A percentile compares a stretch with the other conserved stretches of the same genome.
Evolutionary conservation across 2,797 vertebrate species (phyloP).

Genomic region (Sebastes cheni): DNA sequence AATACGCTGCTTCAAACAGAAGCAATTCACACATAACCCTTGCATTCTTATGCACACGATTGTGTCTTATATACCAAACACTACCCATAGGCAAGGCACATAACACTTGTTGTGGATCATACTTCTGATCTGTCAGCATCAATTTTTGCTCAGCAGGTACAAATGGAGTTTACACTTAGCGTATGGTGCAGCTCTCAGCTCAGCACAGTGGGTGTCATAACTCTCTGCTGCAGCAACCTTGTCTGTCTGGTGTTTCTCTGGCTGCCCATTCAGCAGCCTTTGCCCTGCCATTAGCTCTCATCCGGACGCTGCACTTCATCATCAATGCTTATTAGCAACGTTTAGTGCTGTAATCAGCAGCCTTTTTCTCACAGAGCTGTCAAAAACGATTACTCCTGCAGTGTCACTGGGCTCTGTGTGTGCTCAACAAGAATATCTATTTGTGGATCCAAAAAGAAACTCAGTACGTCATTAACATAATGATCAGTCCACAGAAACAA

Average conservation of each 20-base stretch:
- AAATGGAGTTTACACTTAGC: constrained; percentile 66
- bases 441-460: constrained; percentile 6
- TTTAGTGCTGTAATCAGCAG: constrained; percentile 74
- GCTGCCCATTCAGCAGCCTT: constrained; percentile 57
- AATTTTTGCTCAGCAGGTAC: constrained; percentile 42
- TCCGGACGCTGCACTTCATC: constrained; percentile 65
- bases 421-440: constrained; percentile 11
- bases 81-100: background rate
- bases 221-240: constrained; percentile 36
- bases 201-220: constrained; percentile 45
- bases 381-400: constrained; percentile 46
- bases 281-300: constrained; percentile 55
- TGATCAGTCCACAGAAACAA: background rate
- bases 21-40: background rate
- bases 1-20: background rate
- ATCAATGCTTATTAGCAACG: constrained; percentile 73
- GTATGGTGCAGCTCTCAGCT: constrained; percentile 37
- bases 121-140: constrained; percentile 54
- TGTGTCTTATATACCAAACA: background rate
- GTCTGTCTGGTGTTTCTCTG: constrained; percentile 19
- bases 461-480: background rate
- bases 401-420: constrained; percentile 1
- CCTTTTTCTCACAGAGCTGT: constrained; percentile 49
- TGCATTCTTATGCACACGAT: background rate
- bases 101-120: constrained; percentile 16